phyloP scores from a whole-genome alignment of 2,797 vertebrate genomes.

The Knipowitschia caucasica region DNA sequence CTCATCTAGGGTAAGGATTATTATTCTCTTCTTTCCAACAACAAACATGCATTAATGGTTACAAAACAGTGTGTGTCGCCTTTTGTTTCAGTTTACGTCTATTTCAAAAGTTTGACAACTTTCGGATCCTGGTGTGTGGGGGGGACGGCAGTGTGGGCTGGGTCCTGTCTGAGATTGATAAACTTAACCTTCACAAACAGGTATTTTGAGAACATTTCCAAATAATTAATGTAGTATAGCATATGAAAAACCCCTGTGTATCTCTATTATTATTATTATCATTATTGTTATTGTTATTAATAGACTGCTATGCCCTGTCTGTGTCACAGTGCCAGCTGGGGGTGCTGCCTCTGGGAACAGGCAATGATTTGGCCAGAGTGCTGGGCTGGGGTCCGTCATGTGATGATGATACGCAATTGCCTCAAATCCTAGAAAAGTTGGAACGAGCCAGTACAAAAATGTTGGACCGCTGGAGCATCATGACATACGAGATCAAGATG shows the following conservation, averaged over 20 bases:
- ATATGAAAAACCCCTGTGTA: background rate
- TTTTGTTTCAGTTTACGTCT: slow-evolving; percentile 81
- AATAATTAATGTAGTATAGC: background rate
- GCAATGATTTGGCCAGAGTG: slow-evolving; percentile 94
- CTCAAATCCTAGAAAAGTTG: slow-evolving; percentile 95
- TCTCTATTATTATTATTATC: no score
- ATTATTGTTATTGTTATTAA: no score
- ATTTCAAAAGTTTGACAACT: slow-evolving; percentile 99
- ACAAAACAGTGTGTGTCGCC: background rate
- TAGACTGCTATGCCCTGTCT: slow-evolving; percentile 10
- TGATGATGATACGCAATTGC: slow-evolving; percentile 95
- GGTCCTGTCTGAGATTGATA: slow-evolving; percentile 98
- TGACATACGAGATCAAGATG: slow-evolving; percentile 98
- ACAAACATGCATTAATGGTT: background rate
- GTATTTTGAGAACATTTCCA: slow-evolving; percentile 41
- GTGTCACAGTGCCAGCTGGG: slow-evolving; percentile 90
- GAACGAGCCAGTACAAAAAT: slow-evolving; percentile 98
- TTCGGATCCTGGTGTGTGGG: slow-evolving; percentile 95
- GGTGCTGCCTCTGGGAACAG: slow-evolving; percentile 92
- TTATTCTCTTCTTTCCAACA: background rate
- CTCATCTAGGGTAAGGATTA: slow-evolving; percentile 90
- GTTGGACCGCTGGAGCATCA: slow-evolving; percentile 99
- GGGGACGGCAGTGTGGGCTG: slow-evolving; percentile 97
- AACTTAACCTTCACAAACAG: slow-evolving; percentile 96
- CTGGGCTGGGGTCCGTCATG: slow-evolving; percentile 96